A percentile compares a stretch with the other conserved stretches of the same genome.
phyloP scores from a whole-genome alignment of 2,113 vertebrate species.

The Machaerirhynchus nigripectus region DNA sequence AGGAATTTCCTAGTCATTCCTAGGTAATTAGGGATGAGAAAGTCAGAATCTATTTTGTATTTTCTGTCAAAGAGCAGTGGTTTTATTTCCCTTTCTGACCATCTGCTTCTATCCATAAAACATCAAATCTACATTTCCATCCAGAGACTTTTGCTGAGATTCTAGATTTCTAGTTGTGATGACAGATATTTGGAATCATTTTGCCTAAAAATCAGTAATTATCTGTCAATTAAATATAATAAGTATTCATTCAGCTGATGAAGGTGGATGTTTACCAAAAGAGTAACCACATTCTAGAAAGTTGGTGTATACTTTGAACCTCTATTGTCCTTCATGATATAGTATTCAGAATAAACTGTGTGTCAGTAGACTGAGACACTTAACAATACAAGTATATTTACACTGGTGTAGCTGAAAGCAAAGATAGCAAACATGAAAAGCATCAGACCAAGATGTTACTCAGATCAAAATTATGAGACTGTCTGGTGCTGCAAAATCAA shows the following conservation, averaged over 20 bases:
- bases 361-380: not conserved
- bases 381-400: not conserved
- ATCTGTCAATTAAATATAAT: not conserved
- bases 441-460: not conserved
- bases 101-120: not conserved
- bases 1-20: not conserved
- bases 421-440: not conserved
- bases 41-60: not conserved
- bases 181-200: not conserved
- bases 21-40: not conserved
- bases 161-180: not conserved
- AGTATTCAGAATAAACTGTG: not conserved
- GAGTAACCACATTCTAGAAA: not conserved
- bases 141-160: not conserved
- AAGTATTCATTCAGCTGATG: not conserved
- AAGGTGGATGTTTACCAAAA: not conserved
- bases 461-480: not conserved
- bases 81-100: not conserved
- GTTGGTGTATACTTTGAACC: not conserved
- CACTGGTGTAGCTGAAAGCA: not conserved
- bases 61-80: not conserved
- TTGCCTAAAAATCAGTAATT: not conserved
- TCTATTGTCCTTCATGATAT: not conserved
- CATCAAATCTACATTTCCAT: not conserved
- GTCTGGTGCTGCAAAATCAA: not conserved